phyloP scores from a whole-genome alignment of 2,797 vertebrate genomes.

The Lacerta bilineata region DNA sequence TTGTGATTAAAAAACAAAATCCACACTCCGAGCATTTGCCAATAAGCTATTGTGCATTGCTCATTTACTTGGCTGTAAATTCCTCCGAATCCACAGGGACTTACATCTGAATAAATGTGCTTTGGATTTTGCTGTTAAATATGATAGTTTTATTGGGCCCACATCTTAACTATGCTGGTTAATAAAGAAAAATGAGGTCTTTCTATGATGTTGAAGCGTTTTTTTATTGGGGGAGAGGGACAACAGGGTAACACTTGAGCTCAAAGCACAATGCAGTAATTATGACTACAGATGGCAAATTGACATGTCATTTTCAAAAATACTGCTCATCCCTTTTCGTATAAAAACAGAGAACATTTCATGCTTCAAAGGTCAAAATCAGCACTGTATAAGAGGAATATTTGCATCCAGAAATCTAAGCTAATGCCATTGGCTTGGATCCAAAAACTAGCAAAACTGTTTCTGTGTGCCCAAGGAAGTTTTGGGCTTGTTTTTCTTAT shows the following conservation, averaged over 20 bases:
- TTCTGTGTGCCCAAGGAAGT: not conserved
- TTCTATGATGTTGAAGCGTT: not conserved
- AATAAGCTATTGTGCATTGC: not conserved
- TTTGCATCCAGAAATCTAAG: not conserved
- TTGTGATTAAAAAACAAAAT: not conserved
- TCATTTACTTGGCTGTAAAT: too few species aligned
- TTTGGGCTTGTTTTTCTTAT: not conserved
- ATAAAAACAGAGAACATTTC: not conserved
- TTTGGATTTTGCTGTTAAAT: too few species aligned
- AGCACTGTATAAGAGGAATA: not conserved
- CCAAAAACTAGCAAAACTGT: not conserved
- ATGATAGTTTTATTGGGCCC: too few species aligned
- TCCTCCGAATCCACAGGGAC: too few species aligned
- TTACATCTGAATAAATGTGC: too few species aligned
- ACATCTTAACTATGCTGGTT: too few species aligned
- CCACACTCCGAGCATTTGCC: not conserved
- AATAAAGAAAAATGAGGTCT: not conserved
- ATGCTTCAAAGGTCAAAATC: not conserved
- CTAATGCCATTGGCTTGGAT: not conserved
- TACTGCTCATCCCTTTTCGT: not conserved
- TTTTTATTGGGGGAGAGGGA: not conserved
- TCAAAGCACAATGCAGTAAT: not conserved
- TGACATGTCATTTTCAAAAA: not conserved
- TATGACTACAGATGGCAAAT: not conserved
- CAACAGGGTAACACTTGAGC: not conserved